phyloP scores from a whole-genome alignment of 1,140 invertebrate species.

The Elymnias hypermnestra region DNA sequence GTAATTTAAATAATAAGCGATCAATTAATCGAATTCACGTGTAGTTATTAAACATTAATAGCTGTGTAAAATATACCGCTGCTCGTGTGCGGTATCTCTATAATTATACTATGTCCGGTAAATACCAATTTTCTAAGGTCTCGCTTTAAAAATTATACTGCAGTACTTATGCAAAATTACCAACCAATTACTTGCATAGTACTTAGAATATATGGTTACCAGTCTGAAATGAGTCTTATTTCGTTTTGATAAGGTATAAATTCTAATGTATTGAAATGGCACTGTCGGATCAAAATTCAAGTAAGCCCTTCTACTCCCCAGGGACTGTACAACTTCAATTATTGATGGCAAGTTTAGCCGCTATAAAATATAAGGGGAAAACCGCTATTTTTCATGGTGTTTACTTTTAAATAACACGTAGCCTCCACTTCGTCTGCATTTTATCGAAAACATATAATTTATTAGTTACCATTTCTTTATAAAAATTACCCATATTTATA shows the following conservation, averaged over 20 bases:
- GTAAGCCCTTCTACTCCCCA: slow-evolving; percentile 33
- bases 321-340: slow-evolving; percentile 59
- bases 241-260: slow-evolving; percentile 2
- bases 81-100: neutral
- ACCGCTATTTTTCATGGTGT: slow-evolving; percentile 47
- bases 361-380: slow-evolving; percentile 58
- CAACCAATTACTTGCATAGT: slow-evolving; percentile 1
- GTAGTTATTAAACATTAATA: neutral
- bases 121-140: neutral
- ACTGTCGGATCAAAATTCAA: slow-evolving; percentile 18
- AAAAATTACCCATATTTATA: slow-evolving; percentile 2
- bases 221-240: neutral
- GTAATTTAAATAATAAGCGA: too few relatives aligned
- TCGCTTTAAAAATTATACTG: slow-evolving; percentile 4
- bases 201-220: neutral
- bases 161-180: neutral
- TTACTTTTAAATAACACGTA: slow-evolving; percentile 48
- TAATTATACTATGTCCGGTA: neutral
- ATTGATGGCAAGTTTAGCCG: slow-evolving; percentile 66
- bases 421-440: slow-evolving; percentile 14
- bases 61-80: neutral
- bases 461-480: slow-evolving; percentile 10
- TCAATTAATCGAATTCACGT: neutral
- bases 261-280: slow-evolving; percentile 4
- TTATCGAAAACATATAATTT: slow-evolving; percentile 19